Evolutionary conservation across 2,797 vertebrate species (phyloP).

Genomic region (Synanceia verrucosa): DNA sequence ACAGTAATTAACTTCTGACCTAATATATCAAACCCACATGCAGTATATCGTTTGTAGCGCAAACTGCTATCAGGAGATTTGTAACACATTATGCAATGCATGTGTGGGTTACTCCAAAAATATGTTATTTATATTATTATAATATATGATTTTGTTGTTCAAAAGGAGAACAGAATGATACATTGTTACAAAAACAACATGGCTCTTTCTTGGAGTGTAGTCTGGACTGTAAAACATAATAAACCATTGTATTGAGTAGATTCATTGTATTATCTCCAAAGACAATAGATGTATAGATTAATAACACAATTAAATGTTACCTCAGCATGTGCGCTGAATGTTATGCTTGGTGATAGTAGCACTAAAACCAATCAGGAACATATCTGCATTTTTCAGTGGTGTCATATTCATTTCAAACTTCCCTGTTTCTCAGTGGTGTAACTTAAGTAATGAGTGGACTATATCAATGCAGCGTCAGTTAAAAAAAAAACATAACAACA

Average conservation of each 20-base stretch:
- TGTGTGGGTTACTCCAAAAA: background rate
- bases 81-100: background rate
- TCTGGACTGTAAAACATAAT: background rate
- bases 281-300: constrained; percentile 8
- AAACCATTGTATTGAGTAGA: background rate
- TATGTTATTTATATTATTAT: background rate
- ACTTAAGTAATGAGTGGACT: background rate
- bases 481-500: constrained; percentile 10
- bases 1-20: background rate
- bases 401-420: constrained; percentile 15
- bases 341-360: constrained; percentile 1
- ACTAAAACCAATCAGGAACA: constrained; percentile 14
- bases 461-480: too few relatives aligned
- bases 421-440: background rate
- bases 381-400: background rate
- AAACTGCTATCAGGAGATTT: background rate
- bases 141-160: background rate
- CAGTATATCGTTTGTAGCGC: constrained; percentile 13
- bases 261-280: constrained; percentile 22
- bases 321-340: constrained; percentile 13
- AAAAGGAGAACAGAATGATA: background rate
- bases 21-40: background rate
- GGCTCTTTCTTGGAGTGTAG: too few relatives aligned
- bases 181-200: too few relatives aligned
- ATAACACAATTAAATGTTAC: constrained; percentile 12